Evolutionary conservation across 2,113 vertebrate species (phyloP).

Genomic region (Phalacrocorax carbo): DNA sequence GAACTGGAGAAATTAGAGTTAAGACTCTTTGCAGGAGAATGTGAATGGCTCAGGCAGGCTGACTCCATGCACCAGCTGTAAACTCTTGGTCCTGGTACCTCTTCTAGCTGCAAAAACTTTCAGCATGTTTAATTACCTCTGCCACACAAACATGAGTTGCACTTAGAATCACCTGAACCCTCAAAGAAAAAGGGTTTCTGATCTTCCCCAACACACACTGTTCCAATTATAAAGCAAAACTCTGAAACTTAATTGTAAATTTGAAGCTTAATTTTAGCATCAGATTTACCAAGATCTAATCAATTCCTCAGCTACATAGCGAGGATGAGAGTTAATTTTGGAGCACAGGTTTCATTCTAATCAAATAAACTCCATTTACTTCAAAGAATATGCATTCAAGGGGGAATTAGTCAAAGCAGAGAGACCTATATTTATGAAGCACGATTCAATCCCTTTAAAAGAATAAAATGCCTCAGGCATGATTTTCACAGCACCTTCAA

Average conservation of each 20-base stretch:
- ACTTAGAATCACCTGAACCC: not conserved
- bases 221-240: not conserved
- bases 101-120: not conserved
- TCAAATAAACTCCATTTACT: constrained; percentile 45
- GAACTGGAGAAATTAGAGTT: not conserved
- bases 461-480: not conserved
- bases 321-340: constrained; percentile 4
- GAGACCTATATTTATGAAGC: constrained; percentile 23
- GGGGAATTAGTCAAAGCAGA: constrained; percentile 23
- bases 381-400: constrained; percentile 6
- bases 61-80: not conserved
- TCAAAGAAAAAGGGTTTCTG: not conserved
- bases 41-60: not conserved
- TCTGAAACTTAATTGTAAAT: constrained; percentile 1
- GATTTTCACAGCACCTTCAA: constrained; percentile 28
- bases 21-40: not conserved
- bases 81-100: not conserved
- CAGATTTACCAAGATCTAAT: constrained; percentile 33
- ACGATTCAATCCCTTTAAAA: not conserved
- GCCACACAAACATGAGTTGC: not conserved
- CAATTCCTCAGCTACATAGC: not conserved
- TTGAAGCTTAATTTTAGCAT: constrained; percentile 30
- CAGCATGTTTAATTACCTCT: not conserved
- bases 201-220: not conserved
- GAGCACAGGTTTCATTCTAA: constrained; percentile 26